Percentiles rank a stretch among this genome's conserved stretches.
Evolutionary conservation across 2,113 vertebrate genomes (phyloP).

Genomic region (Chloroceryle aenea): DNA sequence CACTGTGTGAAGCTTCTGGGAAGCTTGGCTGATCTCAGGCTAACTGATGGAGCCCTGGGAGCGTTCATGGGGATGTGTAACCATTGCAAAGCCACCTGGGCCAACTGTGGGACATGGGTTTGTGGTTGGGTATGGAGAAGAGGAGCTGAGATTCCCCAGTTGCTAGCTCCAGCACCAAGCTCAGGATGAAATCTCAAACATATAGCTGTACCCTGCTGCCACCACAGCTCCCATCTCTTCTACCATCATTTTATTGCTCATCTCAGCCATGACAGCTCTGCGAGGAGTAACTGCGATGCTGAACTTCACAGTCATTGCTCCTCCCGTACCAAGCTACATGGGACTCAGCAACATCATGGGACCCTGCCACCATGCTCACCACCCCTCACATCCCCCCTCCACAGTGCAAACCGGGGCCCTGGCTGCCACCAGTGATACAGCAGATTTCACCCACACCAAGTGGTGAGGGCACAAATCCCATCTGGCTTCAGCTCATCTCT

Average conservation of each 20-base stretch:
- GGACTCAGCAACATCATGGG: background rate
- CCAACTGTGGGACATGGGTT: background rate
- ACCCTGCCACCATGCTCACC: accelerated
- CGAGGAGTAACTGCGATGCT: background rate
- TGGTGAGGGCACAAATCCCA: background rate
- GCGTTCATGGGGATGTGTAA: background rate
- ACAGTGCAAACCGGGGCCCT: background rate
- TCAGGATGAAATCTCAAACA: background rate
- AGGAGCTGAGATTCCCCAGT: background rate
- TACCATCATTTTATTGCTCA: background rate
- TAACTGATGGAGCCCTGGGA: background rate
- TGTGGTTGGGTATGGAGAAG: background rate
- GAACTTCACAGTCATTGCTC: background rate
- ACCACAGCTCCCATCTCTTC: accelerated
- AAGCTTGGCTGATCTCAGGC: background rate
- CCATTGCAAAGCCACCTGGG: background rate
- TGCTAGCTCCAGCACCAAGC: background rate
- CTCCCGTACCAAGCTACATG: accelerated
- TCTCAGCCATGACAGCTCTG: background rate
- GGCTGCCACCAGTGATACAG: background rate
- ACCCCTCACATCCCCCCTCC: accelerated
- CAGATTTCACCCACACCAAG: background rate
- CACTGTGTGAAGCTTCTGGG: accelerated
- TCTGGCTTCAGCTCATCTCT: background rate
- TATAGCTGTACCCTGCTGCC: background rate